Evolutionary conservation across 2,113 vertebrate species (phyloP).

Genomic region (Zosterops lateralis): DNA sequence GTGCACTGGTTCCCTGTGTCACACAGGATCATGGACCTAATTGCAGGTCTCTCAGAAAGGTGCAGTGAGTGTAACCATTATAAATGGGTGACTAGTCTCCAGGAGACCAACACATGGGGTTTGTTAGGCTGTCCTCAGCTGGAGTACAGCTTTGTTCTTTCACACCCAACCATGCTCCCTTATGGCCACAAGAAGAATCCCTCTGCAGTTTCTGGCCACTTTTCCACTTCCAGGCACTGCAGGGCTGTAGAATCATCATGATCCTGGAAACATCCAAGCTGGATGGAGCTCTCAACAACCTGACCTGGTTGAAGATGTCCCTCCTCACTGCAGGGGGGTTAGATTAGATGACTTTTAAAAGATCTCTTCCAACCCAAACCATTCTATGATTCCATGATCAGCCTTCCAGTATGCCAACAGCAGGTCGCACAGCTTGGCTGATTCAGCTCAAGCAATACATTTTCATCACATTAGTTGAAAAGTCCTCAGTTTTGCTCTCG

Average conservation of each 20-base stretch:
- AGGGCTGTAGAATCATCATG: neutral
- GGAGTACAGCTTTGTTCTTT: neutral
- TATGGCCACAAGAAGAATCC: neutral
- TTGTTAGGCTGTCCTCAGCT: neutral
- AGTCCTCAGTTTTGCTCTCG: neutral
- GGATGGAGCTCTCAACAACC: neutral
- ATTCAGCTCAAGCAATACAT: neutral
- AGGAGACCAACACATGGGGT: rapidly evolving
- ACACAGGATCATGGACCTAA: neutral
- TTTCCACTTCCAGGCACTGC: neutral
- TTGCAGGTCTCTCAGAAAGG: neutral
- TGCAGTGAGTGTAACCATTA: neutral
- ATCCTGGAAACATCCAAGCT: neutral
- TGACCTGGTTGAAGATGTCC: neutral
- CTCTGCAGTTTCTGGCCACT: neutral
- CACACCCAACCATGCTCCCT: rapidly evolving
- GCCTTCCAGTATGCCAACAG: neutral
- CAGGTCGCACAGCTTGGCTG: neutral
- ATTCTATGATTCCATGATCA: neutral
- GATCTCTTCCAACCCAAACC: neutral
- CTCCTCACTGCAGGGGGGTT: neutral
- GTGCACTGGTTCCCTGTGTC: neutral
- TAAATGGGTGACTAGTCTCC: neutral
- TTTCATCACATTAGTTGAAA: neutral
- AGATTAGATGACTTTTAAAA: neutral